Evolutionary conservation across 2,113 vertebrate species (phyloP).

Genomic region (Protobothrops mucrosquamatus): DNA sequence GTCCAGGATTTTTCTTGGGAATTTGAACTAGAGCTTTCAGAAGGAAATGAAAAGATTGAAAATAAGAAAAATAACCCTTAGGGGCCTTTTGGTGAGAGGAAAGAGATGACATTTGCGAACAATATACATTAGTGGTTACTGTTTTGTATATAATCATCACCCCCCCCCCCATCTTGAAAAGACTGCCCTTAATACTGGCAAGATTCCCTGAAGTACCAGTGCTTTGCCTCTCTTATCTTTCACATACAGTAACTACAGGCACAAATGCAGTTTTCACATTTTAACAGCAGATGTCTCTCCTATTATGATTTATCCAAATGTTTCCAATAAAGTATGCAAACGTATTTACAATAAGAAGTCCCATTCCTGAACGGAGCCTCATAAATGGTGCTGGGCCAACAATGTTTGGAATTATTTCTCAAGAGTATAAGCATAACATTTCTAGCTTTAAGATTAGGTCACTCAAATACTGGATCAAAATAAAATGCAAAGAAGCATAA

Average conservation of each 20-base stretch:
- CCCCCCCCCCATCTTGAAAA: rapidly evolving
- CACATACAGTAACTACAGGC: conserved; percentile 49
- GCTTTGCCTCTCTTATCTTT: conserved; percentile 46
- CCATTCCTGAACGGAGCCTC: conserved; percentile 38
- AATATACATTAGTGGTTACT: neutral
- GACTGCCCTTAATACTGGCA: rapidly evolving
- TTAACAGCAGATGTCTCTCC: conserved; percentile 85
- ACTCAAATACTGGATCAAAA: conserved; percentile 27
- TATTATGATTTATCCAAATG: conserved; percentile 85
- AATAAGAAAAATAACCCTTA: conserved; percentile 40
- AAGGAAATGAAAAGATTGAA: conserved; percentile 32
- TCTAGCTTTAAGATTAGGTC: neutral
- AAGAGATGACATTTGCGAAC: neutral
- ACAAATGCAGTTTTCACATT: conserved; percentile 80
- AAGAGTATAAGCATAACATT: neutral
- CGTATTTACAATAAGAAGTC: conserved; percentile 70
- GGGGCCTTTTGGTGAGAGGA: neutral
- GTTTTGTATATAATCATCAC: neutral
- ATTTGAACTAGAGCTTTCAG: conserved; percentile 17
- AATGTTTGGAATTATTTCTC: conserved; percentile 10
- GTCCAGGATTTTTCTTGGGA: neutral
- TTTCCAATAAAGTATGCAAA: conserved; percentile 78
- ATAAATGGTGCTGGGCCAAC: conserved; percentile 33
- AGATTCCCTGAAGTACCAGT: conserved; percentile 40
- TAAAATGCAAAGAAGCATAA: conserved; percentile 45